Base-by-base conservation (phyloP, 2,888 invertebrate species). In the Lagria hirta region DNA sequence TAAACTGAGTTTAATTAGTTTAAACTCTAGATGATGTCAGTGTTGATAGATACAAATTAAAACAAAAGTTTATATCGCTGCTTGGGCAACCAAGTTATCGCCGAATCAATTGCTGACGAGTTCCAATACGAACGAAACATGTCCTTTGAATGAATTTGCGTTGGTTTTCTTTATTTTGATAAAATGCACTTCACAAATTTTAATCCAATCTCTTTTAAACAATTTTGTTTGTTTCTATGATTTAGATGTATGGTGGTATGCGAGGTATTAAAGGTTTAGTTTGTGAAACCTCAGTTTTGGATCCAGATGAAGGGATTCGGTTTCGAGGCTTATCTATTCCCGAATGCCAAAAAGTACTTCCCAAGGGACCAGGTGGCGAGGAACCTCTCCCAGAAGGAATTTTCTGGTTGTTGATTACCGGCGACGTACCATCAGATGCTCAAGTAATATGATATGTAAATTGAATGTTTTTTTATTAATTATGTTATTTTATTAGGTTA, bases 281-380 rank as follows among this genome's bases (percentile, higher is more conserved):
- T 2, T 93, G 92, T 74, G 96, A 96, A 72, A 94, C 96, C 1
- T 96, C 95, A 7, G 92, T 95, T 16, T 75, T 96, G 55, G 96
- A 97, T 69, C 82, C 95, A 1, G 94, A 96, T 50, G 95, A 96
- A 72, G 96, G 96, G 52, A 96, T 97, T 72, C 78, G 93, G 51
- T 97, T 96, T 81, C 84, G 96, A 44, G 95, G 94, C 17, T 82
- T 88, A 64, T 90, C 92, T 34, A 95, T 96, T 65, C 92, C 93
- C 17, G 92, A 95, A 70, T 92, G 92, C 70, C 92, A 93, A 69
- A 83, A 93, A 68, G 71, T 86, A 4, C 75, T 95, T 48, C 94
- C 94, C 1, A 89, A 87, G 67, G 92, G 87, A 5, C 71, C 78
- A 2, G 84, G 85, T 33, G 93, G 93, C 22, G 71, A 72, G 16